Evolutionary conservation across 2,888 invertebrate genomes (phyloP), one percentile per base, ranked within the genome.

Genomic region (Taenaris catops): DNA sequence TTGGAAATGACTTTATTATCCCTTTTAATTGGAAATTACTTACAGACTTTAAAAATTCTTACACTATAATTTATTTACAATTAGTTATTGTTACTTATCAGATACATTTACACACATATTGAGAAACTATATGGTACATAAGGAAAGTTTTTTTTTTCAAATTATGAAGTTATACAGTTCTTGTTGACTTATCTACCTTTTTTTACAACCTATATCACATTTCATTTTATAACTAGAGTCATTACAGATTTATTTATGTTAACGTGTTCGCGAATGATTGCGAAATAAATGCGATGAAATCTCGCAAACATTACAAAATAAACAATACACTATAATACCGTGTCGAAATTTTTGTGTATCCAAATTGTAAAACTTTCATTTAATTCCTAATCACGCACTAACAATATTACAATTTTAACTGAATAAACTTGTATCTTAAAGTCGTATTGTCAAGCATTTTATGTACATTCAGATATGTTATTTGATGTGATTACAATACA

Each of bases 151-250:
- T 51, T 46, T 51, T 46, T 43, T 50, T 57, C 48, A 49, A 39
- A 44, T 53, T 52, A 63, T 52, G 51, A 63, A 55, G 63, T 59
- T 64, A 71, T 63, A 75, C 64, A 67, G 66, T 69, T 69, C 61
- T 61, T 67, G 66, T 76, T 73, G 67, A 52, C 72, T 81, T 81
- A 74, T 25, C 53, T 66, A 69, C 58, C 53, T n/a, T n/a, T 53
- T 78, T 84, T 83, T 84, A 86, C 86, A 84, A 69, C 67, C 83
- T 86, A 86, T 86, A 86, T 86, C 86, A 86, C 86, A 84, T 83
- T 84, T 81, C 71, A 73, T 78, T 75, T 76, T 75, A 75, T 69
- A 63, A 50, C 76, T 79, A 76, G 52, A 58, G 26, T 43, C 29
- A 32, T 41, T 40, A 40, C 39, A 37, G n/a, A n/a, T n/a, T n/a